Conservation (phyloP, 2,888 invertebrate species). For the Chelonus formosanus region DNA sequence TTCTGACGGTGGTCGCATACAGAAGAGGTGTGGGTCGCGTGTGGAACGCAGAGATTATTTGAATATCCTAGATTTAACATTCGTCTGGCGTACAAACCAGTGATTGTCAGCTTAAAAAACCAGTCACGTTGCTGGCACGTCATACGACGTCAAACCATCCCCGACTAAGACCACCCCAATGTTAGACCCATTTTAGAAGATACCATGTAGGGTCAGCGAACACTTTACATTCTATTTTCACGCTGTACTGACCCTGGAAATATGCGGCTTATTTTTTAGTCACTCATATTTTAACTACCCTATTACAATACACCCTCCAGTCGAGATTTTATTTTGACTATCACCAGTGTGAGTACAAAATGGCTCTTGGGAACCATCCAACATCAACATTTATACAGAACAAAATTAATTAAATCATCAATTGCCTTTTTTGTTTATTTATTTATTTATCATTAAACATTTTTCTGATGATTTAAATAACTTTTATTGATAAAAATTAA, state of each 20-base stretch:
- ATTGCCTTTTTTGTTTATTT: too few species aligned
- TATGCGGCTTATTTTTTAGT: neutral
- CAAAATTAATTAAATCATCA: too few species aligned
- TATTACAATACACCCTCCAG: too few species aligned
- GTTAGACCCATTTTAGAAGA: slow-evolving; percentile 12
- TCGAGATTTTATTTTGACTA: neutral
- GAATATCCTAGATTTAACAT: slow-evolving; percentile 63
- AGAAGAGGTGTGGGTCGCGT: slow-evolving; percentile 23
- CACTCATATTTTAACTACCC: neutral
- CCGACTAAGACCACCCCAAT: slow-evolving; percentile 33
- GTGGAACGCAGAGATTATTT: slow-evolving; percentile 52
- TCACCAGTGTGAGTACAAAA: neutral
- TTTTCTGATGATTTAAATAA: too few species aligned
- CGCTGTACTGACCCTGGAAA: slow-evolving; percentile 61
- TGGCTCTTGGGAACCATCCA: too few species aligned
- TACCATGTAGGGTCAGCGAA: slow-evolving; percentile 43
- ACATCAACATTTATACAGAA: too few species aligned
- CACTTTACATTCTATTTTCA: slow-evolving; percentile 64
- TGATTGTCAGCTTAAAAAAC: slow-evolving; percentile 63
- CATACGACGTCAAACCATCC: slow-evolving; percentile 63
- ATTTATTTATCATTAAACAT: too few species aligned
- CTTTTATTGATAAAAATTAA: too few species aligned
- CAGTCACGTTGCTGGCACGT: slow-evolving; percentile 63
- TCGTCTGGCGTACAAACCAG: slow-evolving; percentile 60
- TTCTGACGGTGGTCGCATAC: slow-evolving; percentile 29